Conservation (phyloP, 2,888 invertebrate genomes). For the Atethmia centrago region DNA sequence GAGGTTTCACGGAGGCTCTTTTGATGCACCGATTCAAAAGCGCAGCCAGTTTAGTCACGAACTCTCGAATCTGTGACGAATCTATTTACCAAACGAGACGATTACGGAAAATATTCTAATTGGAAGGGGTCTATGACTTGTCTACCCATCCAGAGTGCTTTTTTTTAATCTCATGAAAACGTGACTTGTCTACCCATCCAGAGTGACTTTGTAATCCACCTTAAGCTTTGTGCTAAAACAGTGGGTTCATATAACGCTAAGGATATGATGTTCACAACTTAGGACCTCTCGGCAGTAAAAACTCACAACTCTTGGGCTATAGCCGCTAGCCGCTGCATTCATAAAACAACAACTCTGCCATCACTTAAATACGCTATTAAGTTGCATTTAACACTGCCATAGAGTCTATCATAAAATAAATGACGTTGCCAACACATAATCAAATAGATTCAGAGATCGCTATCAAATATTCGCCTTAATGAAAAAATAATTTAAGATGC, state of each 20-base stretch:
- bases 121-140: background rate
- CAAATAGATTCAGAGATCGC: slow-evolving; percentile 24
- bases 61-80: background rate
- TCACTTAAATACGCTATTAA: slow-evolving; percentile 6
- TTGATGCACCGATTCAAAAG: background rate
- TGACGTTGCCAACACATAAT: slow-evolving; percentile 2
- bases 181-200: background rate
- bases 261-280: background rate
- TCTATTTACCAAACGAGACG: background rate
- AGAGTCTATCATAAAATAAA: slow-evolving; percentile 13
- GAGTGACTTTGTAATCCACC: background rate
- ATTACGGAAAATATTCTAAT: background rate
- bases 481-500: slow-evolving; percentile 68
- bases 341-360: background rate
- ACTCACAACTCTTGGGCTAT: background rate
- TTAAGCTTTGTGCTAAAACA: background rate
- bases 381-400: background rate
- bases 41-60: background rate
- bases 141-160: background rate
- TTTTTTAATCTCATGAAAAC: background rate
- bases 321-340: background rate
- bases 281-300: background rate
- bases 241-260: background rate
- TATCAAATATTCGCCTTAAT: slow-evolving; percentile 65
- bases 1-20: background rate